Base-by-base conservation (phyloP, 1,140 invertebrate species). In the Bombus picipes region DNA sequence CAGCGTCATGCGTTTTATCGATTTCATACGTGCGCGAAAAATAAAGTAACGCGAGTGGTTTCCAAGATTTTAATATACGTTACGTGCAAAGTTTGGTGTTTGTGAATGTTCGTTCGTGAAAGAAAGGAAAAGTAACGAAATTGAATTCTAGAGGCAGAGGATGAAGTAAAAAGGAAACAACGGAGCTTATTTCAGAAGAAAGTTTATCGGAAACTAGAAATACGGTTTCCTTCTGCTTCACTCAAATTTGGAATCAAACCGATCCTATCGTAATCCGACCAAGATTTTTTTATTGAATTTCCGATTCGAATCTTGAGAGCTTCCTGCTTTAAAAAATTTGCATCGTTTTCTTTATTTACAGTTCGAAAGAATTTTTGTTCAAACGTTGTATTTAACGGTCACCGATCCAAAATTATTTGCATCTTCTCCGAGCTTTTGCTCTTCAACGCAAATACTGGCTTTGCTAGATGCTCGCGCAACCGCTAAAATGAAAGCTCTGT, bases 91-190 rank as follows among this genome's bases (percentile, higher is more conserved):
- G 34, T 37, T 62, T 25, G 4, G 9, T 43, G 53, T 65, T 62
- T 43, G 71, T n/a, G 53, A 66, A 79, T 43, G 59, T 65, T 78
- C n/a, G 22, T 4, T 22, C 22, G 3, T 34, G 59, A 32, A 41
- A 78, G 59, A 65, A 78, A 65, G 75, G 80, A 43, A 59, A 57
- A 65, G 71, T 43, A 82, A 62, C 13, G 39, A 34, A 74, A 82
- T 73, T 70, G 53, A 82, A 65, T 62, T 43, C n/a, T 25, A 13
- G 1, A 39, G 32, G 22, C 9, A 28, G 9, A 41, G 37, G n/a
- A n/a, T 22, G 13, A 37, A 62, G 53, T 10, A 18, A 43, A 28
- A 37, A 12, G 71, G 15, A 65, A 47, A 47, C 72, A 74, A 43
- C 25, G 39, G n/a, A 73, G 25, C 13, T 82, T 74, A 74, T 82